Evolutionary conservation across 2,113 vertebrate species (phyloP), one percentile per base, ranked within the genome.

Genomic region (Clupea harengus): DNA sequence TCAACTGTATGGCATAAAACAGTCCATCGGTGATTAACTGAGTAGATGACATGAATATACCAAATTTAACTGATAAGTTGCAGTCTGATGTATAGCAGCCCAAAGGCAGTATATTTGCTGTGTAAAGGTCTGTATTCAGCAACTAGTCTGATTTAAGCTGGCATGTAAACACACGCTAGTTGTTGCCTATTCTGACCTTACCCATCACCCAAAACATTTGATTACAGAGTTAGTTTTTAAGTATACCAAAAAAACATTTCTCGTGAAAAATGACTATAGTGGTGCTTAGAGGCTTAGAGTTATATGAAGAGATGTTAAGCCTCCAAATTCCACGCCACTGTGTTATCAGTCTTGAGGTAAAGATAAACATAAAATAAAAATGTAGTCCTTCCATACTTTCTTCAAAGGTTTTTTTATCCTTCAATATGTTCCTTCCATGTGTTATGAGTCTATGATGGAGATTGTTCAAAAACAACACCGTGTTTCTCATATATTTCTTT

Each of bases 401-500:
- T 67, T 67, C 25, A 67, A 64, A 64, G 25, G 64, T 28, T 67
- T 67, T 67, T 0, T 57, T 11, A 67, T 67, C 64, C 22, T 67
- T 67, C n/a, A 2, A 67, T 67, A 28, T 28, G 64, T 6, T 28
- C 2, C 10, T 28, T 67, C 64, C 64, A 67, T 28, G 3, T 11
- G 25, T 67, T 11, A 67, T 6, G 5, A 20, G 20, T 4, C 20
- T 67, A 67, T 10, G n/a, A 67, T 67, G 64, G 25, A 2, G 64
- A 67, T 28, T 67, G 64, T 28, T 67, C 64, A 67, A 67, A 67
- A 67, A 25, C 64, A 11, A 67, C n/a, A 67, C 64, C 64, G 28
- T 7, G n/a, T 67, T 67, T 96, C 91, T 96, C 97, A 88, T 99
- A 99, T 87, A 99, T 97, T 92, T 99, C 98, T 92, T 96, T 99